Base-by-base conservation (phyloP, 1,140 invertebrate genomes). In the Sycophaga agraensis region DNA sequence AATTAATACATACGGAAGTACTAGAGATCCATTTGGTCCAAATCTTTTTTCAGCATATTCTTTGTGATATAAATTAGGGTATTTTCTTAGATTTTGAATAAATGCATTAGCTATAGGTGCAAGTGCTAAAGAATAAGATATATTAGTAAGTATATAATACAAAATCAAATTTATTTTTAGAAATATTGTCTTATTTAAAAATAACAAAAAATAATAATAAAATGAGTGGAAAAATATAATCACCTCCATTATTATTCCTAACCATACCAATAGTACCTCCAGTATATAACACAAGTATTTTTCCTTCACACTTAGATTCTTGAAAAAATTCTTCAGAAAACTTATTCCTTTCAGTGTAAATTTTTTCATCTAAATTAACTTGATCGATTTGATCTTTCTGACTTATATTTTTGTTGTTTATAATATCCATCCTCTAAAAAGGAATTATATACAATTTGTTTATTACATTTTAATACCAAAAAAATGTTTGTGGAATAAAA, bases 251-350 rank as follows among this genome's bases (percentile, higher is more conserved):
- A 7, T 85, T 79, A 71, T 91, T 90, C 60, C 87, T 83, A 64
- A 90, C 81, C 92, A 95, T 95, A 19, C 92, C 93, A 65, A 95
- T 95, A 1, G 93, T 95, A 12, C 93, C 93, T 6, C 93, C 93
- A 0, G 91, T 94, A 64, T 93, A 94, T 2, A 95, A 79, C 17
- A 94, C 91, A 12, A 93, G 78, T 4, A 94, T 88, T 60, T 57
- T 73, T 16, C 71, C 71, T 54, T 77, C 75, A 4, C 63, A 62
- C 6, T 74, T 61, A 46, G 45, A 63, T 45, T 72, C 65, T 3
- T 43, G 63, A n/a, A 55, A 42, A 57, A 70, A 68, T 35, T 42
- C 57, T 11, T 55, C 66, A 26, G 58, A 58, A 11, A 66, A 66
- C 45, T 6, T 1, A 46, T 59, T 66, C 42, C 59, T n/a, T 19